Conservation (phyloP, 2,113 vertebrate species). For the Otus sunia region DNA sequence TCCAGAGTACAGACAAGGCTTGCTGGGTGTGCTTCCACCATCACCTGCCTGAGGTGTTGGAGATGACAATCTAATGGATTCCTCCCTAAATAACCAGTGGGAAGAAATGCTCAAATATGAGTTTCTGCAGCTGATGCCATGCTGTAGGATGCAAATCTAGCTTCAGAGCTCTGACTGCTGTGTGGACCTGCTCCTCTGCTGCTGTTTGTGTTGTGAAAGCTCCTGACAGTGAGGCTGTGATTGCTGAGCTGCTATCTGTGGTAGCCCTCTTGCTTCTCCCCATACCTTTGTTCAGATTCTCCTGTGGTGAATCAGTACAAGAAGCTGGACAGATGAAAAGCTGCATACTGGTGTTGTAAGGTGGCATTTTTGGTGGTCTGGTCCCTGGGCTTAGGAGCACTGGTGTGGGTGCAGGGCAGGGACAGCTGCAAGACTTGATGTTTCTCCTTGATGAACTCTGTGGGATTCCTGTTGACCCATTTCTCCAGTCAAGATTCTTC, state of each 20-base stretch:
- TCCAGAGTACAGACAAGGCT: background rate
- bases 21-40: background rate
- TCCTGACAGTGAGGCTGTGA: background rate
- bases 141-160: background rate
- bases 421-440: background rate
- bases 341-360: background rate
- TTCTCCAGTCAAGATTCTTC: background rate
- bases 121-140: background rate
- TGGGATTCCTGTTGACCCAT: background rate
- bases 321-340: background rate
- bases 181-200: background rate
- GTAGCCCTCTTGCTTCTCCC: background rate
- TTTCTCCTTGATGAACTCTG: background rate
- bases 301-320: background rate
- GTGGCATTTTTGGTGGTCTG: background rate
- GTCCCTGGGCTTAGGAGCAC: background rate
- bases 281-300: background rate
- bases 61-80: background rate
- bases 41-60: accelerated
- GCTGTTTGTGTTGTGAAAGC: background rate
- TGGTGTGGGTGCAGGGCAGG: background rate
- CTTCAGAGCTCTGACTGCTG: background rate
- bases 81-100: background rate
- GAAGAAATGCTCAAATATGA: background rate
- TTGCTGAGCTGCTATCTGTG: background rate